phyloP scores from a whole-genome alignment of 2,113 vertebrate genomes.

The Phycodurus eques region DNA sequence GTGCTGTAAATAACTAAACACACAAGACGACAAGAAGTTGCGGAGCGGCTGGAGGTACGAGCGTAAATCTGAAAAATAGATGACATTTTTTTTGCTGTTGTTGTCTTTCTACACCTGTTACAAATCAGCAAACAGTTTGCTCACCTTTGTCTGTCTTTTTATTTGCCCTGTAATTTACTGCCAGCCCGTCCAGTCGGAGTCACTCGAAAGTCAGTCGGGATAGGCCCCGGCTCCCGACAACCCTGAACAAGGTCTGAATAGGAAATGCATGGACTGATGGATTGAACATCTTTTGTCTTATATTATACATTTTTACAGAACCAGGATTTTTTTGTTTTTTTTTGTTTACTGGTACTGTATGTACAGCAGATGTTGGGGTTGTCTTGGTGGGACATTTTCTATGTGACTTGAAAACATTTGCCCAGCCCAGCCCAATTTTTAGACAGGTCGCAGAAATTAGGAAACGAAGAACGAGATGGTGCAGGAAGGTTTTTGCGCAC shows the following conservation, averaged over 20 bases:
- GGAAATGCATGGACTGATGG: no score
- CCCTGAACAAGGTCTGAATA: not conserved
- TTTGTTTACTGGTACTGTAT: no score
- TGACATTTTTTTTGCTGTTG: slow-evolving; percentile 20
- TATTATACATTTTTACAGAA: no score
- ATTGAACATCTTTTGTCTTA: no score
- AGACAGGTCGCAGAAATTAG: slow-evolving; percentile 56
- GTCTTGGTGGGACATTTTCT: no score
- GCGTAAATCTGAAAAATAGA: slow-evolving; percentile 38
- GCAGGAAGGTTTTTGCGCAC: slow-evolving; percentile 44
- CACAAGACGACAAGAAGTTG: slow-evolving; percentile 55
- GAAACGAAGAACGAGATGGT: slow-evolving; percentile 53
- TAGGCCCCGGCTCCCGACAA: not conserved
- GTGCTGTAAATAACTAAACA: slow-evolving; percentile 71
- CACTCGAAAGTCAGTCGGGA: not conserved
- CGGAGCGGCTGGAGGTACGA: slow-evolving; percentile 41
- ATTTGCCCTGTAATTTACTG: not conserved
- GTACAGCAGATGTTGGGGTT: no score
- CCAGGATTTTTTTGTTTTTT: no score
- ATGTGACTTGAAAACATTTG: no score
- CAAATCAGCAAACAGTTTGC: slow-evolving; percentile 37
- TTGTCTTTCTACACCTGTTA: slow-evolving; percentile 35
- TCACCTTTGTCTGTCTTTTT: slow-evolving; percentile 8
- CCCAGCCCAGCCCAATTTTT: no score
- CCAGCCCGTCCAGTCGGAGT: not conserved